Conservation (phyloP, 64 coral and sea anemone species). For the Montipora efflorescens region DNA sequence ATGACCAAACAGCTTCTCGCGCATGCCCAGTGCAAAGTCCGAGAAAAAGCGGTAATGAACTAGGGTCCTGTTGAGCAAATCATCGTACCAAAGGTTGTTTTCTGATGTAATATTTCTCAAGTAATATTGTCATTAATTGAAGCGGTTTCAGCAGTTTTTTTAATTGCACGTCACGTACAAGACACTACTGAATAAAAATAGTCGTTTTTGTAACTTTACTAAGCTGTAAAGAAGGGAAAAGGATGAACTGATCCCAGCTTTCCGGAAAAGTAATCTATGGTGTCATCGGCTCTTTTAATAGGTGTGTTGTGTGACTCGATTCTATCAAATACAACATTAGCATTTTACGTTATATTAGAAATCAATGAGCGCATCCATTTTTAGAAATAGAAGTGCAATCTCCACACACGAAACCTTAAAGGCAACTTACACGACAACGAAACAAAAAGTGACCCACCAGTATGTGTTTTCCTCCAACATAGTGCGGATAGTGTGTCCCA, state of each 20-base stretch:
- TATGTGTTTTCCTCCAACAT: slow-evolving; percentile 78
- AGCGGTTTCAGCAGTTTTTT: too few species aligned
- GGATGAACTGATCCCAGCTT: too few species aligned
- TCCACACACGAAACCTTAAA: background rate
- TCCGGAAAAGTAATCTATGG: too few species aligned
- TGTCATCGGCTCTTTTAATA: too few species aligned
- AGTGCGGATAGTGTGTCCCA: slow-evolving; percentile 24
- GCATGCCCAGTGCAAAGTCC: background rate
- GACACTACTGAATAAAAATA: too few species aligned
- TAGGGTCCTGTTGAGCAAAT: slow-evolving; percentile 39
- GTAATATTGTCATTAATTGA: too few species aligned
- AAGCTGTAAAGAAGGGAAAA: too few species aligned
- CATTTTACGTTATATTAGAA: background rate
- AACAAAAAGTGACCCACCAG: slow-evolving; percentile 12
- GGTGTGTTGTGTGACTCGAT: too few species aligned
- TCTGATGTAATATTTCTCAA: too few species aligned
- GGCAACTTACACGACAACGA: background rate
- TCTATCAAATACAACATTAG: background rate
- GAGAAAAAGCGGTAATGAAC: slow-evolving; percentile 33
- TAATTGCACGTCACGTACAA: too few species aligned
- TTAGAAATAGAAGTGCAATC: background rate
- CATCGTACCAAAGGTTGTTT: background rate
- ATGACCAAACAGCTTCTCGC: slow-evolving; percentile 12
- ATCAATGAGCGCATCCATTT: background rate
- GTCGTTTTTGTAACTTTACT: too few species aligned